Conservation (phyloP, 2,888 invertebrate genomes). For the Homarus gammarus region DNA sequence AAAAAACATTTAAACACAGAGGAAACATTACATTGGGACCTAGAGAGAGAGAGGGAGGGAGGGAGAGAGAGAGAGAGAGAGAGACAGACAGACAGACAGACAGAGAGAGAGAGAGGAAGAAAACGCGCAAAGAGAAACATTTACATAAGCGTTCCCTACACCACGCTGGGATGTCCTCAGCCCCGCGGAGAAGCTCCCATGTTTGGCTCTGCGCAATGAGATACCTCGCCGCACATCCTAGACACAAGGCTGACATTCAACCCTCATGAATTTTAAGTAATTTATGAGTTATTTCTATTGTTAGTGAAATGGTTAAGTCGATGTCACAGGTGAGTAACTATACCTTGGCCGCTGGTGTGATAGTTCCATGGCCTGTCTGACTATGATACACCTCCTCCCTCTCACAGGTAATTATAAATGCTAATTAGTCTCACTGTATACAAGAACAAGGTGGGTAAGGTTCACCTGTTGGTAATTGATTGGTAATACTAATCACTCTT, state of each 20-base stretch:
- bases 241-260: conserved; percentile 55
- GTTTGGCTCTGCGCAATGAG: conserved; percentile 67
- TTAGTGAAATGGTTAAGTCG: conserved; percentile 58
- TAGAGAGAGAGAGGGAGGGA: neutral
- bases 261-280: conserved; percentile 69
- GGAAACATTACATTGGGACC: no score
- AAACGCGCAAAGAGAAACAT: conserved; percentile 50
- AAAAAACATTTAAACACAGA: no score
- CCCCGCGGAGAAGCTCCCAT: conserved; percentile 40
- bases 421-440: conserved; percentile 3
- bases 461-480: no score
- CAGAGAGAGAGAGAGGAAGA: conserved; percentile 36
- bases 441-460: no score
- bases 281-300: conserved; percentile 70
- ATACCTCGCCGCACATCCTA: conserved; percentile 37
- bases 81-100: neutral
- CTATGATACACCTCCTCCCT: neutral
- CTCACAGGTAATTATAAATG: conserved; percentile 22
- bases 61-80: no score
- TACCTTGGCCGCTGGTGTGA: neutral
- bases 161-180: conserved; percentile 51
- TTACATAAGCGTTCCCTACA: conserved; percentile 49
- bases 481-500: no score
- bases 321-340: conserved; percentile 54
- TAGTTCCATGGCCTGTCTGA: neutral